These are phyloP conservation scores for Muscina levida DNA, from an alignment of 2,888 invertebrate species.

Conservation along the genomic window DNA sequence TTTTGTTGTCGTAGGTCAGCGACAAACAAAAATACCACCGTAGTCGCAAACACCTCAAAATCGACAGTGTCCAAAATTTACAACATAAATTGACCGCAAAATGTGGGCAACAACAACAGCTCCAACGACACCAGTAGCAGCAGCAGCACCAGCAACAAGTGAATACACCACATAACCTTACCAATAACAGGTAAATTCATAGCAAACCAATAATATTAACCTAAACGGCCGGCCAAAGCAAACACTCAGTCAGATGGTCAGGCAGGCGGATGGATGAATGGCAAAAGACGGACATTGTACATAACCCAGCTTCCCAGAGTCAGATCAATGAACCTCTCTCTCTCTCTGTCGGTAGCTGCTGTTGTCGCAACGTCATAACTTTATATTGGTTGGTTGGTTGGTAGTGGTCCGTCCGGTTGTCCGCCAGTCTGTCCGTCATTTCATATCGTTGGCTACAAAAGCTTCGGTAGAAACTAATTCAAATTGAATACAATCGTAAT, in stretches of 20 bases:
- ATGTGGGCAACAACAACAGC: conserved; percentile 37
- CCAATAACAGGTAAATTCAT: conserved; percentile 60
- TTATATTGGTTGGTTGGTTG: background rate
- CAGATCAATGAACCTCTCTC: conserved; percentile 33
- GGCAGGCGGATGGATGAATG: conserved; percentile 13
- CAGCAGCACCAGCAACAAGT: background rate
- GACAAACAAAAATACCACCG: conserved; percentile 14
- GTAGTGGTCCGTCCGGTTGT: no score
- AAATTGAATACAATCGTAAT: conserved; percentile 16
- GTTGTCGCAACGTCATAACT: conserved; percentile 36
- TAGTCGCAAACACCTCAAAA: conserved; percentile 16
- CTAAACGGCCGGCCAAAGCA: conserved; percentile 10
- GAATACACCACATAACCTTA: conserved; percentile 61
- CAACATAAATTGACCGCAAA: conserved; percentile 44
- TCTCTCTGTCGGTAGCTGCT: conserved; percentile 28
- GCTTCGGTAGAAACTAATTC: conserved; percentile 13
- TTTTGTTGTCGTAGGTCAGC: conserved; percentile 36
- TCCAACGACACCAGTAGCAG: conserved; percentile 19
- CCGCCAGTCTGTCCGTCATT: no score
- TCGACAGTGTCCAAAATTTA: conserved; percentile 26
- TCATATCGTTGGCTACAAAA: background rate
- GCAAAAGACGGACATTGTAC: conserved; percentile 19
- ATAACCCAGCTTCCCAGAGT: conserved; percentile 6
- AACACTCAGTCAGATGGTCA: conserved; percentile 14
- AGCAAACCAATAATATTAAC: conserved; percentile 51